These are phyloP conservation scores for Parambassis ranga DNA, from an alignment of 2,797 vertebrate genomes.

Conservation along the genomic window DNA sequence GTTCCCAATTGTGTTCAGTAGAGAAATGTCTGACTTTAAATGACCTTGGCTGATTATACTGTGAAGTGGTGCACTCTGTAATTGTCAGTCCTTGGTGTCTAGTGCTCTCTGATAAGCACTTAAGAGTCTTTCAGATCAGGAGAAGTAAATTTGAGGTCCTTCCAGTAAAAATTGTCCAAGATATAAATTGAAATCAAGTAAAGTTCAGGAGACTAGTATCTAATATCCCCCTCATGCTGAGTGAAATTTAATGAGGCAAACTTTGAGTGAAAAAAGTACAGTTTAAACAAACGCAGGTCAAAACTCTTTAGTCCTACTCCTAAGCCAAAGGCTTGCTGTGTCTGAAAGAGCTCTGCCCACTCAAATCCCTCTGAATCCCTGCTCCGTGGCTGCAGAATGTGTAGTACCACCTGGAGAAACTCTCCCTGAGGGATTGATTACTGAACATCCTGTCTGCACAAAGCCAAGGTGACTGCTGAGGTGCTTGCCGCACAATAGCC, in stretches of 20 bases:
- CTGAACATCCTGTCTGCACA: conserved; percentile 71
- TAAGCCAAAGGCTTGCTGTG: conserved; percentile 71
- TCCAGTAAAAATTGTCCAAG: background rate
- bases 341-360: conserved; percentile 65
- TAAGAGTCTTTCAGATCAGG: background rate
- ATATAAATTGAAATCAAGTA: background rate
- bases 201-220: background rate
- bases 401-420: conserved; percentile 76
- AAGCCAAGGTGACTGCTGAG: conserved; percentile 62
- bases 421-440: conserved; percentile 75
- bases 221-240: background rate
- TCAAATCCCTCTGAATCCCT: conserved; percentile 67
- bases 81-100: background rate
- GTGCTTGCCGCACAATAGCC: conserved; percentile 69
- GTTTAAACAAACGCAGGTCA: conserved; percentile 48
- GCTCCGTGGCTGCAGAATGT: conserved; percentile 59
- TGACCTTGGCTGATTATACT: background rate
- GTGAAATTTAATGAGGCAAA: background rate
- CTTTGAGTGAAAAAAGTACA: conserved; percentile 3
- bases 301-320: conserved; percentile 52
- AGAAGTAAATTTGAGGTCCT: background rate
- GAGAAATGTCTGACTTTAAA: conserved; percentile 18
- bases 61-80: background rate
- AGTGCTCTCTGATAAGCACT: conserved; percentile 16
- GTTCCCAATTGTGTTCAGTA: conserved; percentile 7